Evolutionary conservation across 2,113 vertebrate species (phyloP), one percentile per base, ranked within the genome.

Genomic region (Microcebus tavaratra): DNA sequence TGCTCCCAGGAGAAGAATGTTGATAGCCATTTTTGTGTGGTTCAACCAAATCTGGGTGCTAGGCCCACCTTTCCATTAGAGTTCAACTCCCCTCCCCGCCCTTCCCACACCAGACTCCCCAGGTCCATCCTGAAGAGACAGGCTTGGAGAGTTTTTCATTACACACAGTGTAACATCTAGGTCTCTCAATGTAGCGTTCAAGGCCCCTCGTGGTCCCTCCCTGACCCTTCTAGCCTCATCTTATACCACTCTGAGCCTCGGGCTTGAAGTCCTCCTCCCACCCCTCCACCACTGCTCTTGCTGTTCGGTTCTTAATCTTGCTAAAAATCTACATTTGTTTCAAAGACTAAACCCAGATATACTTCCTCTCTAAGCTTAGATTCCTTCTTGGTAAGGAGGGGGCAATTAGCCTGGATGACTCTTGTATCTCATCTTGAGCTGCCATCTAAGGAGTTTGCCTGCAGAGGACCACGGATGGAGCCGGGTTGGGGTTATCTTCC

Each of bases 261-360:
- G 6, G 53, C 31, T 50, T 36, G 29, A 75, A 82, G 57, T 21
- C 31, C n/a, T 25, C 31, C 15, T 15, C 20, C 11, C 21, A 8
- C 8, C 42, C 11, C 45, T 53, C 73, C 27, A 39, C 2, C 4
- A 29, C 18, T 80, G 65, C 50, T 82, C 36, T 76, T 63, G 42
- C 25, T 18, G 36, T 92, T 72, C 65, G 79, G 80, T 75, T 72
- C 34, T 45, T 55, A 27, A 20, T 85, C 72, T 96, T 68, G 73
- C n/a, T 88, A 88, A 93, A 93, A 90, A 63, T 72, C 11, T n/a
- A 63, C 11, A 18, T 53, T 85, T 31, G 8, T 73, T 95, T 90
- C 72, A 91, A 80, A 91, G 70, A 84, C 27, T 83, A 57, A 82
- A 12, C 20, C 76, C 59, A 88, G 55, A 61, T 15, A 80, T 3